These are phyloP conservation scores for Meloidogyne chitwoodi DNA, from an alignment of 1,140 invertebrate genomes.

Conservation along the genomic window DNA sequence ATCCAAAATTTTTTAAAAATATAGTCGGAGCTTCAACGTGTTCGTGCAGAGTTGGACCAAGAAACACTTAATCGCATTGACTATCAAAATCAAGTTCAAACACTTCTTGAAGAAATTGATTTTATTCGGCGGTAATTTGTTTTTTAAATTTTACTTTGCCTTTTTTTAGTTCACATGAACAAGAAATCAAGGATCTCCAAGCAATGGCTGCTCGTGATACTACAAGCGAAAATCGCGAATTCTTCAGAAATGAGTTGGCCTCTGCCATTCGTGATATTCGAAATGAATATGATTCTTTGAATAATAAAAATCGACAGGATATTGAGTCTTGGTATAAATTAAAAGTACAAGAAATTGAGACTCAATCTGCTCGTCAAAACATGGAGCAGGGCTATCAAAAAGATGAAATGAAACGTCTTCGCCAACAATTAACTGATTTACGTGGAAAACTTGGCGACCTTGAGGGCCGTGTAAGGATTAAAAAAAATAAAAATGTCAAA, in stretches of 20 bases:
- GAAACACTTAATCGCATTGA: conserved; percentile 58
- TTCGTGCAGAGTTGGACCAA: conserved; percentile 51
- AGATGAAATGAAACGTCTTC: conserved; percentile 63
- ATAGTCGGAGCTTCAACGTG: conserved; percentile 47
- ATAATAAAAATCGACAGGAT: conserved; percentile 62
- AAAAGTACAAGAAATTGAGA: conserved; percentile 64
- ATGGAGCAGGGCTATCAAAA: conserved; percentile 63
- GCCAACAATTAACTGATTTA: conserved; percentile 61
- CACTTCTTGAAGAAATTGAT: conserved; percentile 57
- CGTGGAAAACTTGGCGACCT: conserved; percentile 62
- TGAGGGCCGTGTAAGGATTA: conserved; percentile 61
- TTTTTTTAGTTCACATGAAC: conserved; percentile 19
- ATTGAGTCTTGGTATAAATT: conserved; percentile 60
- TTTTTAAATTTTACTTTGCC: conserved; percentile 15
- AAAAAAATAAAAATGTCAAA: background rate
- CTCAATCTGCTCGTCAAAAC: conserved; percentile 63
- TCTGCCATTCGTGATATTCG: conserved; percentile 64
- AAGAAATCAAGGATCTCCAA: conserved; percentile 64
- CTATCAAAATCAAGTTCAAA: conserved; percentile 59
- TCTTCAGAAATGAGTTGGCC: conserved; percentile 63
- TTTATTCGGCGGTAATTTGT: conserved; percentile 42
- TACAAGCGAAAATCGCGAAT: conserved; percentile 64
- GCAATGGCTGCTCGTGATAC: conserved; percentile 64
- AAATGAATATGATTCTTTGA: conserved; percentile 63
- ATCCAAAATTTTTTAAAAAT: too few relatives aligned